Base-by-base conservation (phyloP, 2,888 invertebrate species). In the Hecatera dysodea region DNA sequence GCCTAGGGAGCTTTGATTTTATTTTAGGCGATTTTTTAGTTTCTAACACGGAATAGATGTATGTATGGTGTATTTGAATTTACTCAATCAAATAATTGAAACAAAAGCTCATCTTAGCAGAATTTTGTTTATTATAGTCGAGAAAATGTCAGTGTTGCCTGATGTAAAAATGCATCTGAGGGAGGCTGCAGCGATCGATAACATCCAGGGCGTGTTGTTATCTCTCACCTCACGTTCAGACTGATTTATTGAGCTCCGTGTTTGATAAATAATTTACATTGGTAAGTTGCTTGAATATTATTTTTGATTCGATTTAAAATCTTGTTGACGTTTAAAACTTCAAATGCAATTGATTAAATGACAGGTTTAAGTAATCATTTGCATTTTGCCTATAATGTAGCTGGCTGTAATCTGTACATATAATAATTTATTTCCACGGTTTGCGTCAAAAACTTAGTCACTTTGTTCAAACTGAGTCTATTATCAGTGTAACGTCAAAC, bases 251-350 rank as follows among this genome's bases (percentile, higher is more conserved):
- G 7, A 6, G 9, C 22, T 53, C 15, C 1, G 46, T 24, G 39
- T 33, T n/a, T 17, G 24, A 12, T 1, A 5, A 46, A n/a, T 29
- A 15, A 39, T 19, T 39, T 17, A 33, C 3, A 15, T 24, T 12
- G 2, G 69, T 69, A 42, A 56, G 56, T 56, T 24, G 5, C 19
- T 64, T 42, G 8, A 53, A 64, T n/a, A 22, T 12, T 39, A 42
- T 19, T 64, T 57, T 22, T 15, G 0, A 15, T n/a, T 15, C 7
- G 1, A 56, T 56, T 56, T 22, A 56, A 17, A 36, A 11, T 55
- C 17, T 57, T 24, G 8, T 2, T 24, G 36, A 39, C 9, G 4
- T 22, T 17, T 22, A 17, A 36, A 22, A 36, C 22, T 39, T 56
- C 22, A 17, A 15, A 36, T 0, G 39, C 22, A 36, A 15, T 36